Evolutionary conservation across 2,113 vertebrate species (phyloP).

Genomic region (Geothlypis trichas): DNA sequence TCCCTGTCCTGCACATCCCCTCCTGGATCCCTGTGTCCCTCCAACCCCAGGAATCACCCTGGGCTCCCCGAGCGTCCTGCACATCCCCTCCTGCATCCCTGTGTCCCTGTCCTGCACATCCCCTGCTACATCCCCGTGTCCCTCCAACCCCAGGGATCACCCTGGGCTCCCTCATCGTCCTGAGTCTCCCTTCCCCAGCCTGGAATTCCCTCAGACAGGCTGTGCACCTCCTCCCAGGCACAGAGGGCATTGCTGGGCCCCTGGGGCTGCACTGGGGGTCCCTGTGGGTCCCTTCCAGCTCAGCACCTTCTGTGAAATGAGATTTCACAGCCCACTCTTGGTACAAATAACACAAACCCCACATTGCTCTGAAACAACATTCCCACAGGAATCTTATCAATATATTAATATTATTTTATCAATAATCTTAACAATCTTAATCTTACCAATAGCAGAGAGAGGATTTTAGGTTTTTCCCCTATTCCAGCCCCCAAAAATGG

Average conservation of each 20-base stretch:
- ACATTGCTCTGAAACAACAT: background rate
- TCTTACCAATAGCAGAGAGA: rapidly evolving
- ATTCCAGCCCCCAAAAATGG: background rate
- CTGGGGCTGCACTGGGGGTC: background rate
- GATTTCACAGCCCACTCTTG: background rate
- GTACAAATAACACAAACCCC: background rate
- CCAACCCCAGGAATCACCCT: too few relatives aligned
- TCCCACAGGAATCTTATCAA: too few relatives aligned
- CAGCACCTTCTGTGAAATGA: background rate
- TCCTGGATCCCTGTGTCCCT: too few relatives aligned
- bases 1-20: too few relatives aligned
- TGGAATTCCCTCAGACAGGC: rapidly evolving
- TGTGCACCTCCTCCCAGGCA: rapidly evolving
- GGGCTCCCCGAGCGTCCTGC: too few relatives aligned
- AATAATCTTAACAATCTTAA: too few relatives aligned
- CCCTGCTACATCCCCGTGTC: too few relatives aligned
- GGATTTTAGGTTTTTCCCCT: background rate
- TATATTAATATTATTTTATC: too few relatives aligned
- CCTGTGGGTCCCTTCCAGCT: background rate
- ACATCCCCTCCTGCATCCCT: too few relatives aligned
- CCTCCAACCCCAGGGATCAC: rapidly evolving
- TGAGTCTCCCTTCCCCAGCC: background rate
- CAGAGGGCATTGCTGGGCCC: background rate
- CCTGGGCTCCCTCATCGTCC: background rate
- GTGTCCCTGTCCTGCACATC: too few relatives aligned